Evolutionary conservation across 1,140 invertebrate genomes (phyloP), one percentile per base, ranked within the genome.

Genomic region (Heliconius hermathena): DNA sequence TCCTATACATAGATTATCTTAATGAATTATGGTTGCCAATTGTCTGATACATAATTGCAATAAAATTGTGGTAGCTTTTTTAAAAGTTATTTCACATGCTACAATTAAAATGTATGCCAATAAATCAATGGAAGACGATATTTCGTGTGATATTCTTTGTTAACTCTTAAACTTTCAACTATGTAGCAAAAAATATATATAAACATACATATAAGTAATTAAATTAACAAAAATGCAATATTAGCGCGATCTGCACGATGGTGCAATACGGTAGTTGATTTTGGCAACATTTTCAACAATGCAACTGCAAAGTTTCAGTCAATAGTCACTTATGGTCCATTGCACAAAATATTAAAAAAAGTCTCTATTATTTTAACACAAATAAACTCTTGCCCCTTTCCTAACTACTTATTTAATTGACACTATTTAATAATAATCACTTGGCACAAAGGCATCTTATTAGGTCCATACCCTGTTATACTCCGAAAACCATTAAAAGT

Each of bases 381-480:
- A 89, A 93, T 91, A 93, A 91, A 93, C 85, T 93, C 88, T 90
- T 84, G 84, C 89, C 86, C 73, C 89, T 93, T 92, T 87, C 82
- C 90, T 94, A 94, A 90, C 91, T 94, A 94, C 84, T 86, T 87
- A 89, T 81, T 83, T 92, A 94, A 94, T 94, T 94, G 92, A 94
- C 93, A 92, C 93, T 94, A 92, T 92, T 87, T 91, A 81, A 89
- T 92, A 92, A 89, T 88, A 93, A 93, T 93, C 93, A 94, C 92
- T 93, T 93, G 93, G 93, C 93, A 94, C 93, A 93, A 94, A 93
- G 92, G 93, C 93, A 93, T 92, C 71, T 79, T 88, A 71, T 86
- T 84, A 93, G 92, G 93, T 94, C 93, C 93, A 90, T 93, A 94
- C 92, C 93, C 93, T 94, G 93, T 93, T 88, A 77, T 86, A 92